phyloP scores from a whole-genome alignment of 2,888 invertebrate species.

The Mycalesis mineus region DNA sequence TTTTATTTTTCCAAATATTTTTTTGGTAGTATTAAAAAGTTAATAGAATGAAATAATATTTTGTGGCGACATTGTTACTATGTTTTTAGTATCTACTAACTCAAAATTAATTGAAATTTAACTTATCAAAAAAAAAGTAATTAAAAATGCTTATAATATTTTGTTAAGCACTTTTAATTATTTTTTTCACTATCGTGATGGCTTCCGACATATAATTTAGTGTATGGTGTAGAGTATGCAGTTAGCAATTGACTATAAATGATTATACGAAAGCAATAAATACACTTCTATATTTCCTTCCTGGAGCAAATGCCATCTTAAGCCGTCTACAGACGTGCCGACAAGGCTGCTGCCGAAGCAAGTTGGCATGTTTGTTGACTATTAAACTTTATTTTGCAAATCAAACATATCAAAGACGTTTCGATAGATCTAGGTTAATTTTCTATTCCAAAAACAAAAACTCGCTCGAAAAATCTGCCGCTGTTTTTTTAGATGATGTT shows the following conservation, averaged over 20 bases:
- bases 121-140: no score
- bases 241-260: constrained; percentile 22
- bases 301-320: constrained; percentile 32
- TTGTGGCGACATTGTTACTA: no score
- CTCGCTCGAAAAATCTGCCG: constrained; percentile 36
- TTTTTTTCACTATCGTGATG: no score
- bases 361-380: constrained; percentile 2
- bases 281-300: constrained; percentile 35
- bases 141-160: no score
- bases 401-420: constrained; percentile 55
- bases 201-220: neutral
- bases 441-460: constrained; percentile 28
- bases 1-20: no score
- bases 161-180: no score
- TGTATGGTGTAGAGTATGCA: constrained; percentile 10
- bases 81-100: no score
- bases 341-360: neutral
- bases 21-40: no score
- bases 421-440: constrained; percentile 37
- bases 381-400: constrained; percentile 25
- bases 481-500: constrained; percentile 41
- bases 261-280: constrained; percentile 44
- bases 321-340: constrained; percentile 5
- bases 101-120: no score
- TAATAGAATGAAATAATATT: no score